These are phyloP conservation scores for Parazoanthus swiftii DNA, from an alignment of 92 coral and sea anemone genomes.

Conservation along the genomic window DNA sequence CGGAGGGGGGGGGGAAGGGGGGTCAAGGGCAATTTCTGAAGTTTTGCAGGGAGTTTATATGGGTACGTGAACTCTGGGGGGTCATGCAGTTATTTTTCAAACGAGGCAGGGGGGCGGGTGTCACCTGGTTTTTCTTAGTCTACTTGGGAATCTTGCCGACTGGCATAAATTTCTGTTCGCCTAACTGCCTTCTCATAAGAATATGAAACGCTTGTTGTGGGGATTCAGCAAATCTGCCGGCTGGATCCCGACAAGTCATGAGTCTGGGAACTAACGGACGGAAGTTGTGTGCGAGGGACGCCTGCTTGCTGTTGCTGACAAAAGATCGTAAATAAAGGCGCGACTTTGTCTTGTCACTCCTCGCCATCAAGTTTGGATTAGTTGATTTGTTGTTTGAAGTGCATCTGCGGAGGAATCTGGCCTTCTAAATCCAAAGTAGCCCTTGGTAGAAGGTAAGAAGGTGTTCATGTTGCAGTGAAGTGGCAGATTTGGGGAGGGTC, in stretches of 20 bases:
- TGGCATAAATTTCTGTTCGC: no score
- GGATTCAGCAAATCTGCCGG: no score
- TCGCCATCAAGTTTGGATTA: constrained; percentile 18
- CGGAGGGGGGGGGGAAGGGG: no score
- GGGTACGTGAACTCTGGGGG: no score
- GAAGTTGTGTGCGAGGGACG: not conserved
- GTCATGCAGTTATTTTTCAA: no score
- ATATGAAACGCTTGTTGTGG: no score
- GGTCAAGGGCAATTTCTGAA: no score
- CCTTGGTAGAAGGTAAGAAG: constrained; percentile 3
- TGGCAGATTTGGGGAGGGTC: not conserved
- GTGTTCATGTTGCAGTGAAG: not conserved
- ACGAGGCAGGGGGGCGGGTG: no score
- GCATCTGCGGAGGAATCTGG: not conserved
- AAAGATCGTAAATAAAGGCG: constrained; percentile 25
- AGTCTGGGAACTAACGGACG: not conserved
- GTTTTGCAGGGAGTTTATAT: no score
- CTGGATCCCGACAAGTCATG: not conserved
- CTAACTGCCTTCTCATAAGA: no score
- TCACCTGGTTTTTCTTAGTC: no score
- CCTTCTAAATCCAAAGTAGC: not conserved
- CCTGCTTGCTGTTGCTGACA: constrained; percentile 31
- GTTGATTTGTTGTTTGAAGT: constrained; percentile 25
- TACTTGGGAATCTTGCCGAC: no score
- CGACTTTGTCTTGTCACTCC: constrained; percentile 19